Base-by-base conservation (phyloP, 2,888 invertebrate genomes). In the Protophormia terraenovae region DNA sequence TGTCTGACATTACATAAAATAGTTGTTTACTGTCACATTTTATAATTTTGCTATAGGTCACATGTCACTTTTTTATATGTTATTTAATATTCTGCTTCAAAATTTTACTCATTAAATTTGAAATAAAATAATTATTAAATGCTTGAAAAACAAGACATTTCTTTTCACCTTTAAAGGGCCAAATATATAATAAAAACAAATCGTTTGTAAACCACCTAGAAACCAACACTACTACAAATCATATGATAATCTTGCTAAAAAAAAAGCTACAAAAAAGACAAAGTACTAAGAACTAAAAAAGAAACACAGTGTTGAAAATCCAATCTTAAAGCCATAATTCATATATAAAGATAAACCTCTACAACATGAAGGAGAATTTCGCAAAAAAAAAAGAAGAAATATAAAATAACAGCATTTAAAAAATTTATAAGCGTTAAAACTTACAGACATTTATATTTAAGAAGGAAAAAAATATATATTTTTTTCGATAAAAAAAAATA, bases 261-360 rank as follows among this genome's bases (percentile, higher is more conserved):
- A 73, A 22, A 55, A 62, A 29, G 69, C 45, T 50, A 69, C 12
- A 38, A 75, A 67, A 73, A 62, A 19, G 88, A 64, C 53, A 32
- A 50, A 62, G 1, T 47, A 50, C 32, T 47, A 77, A 38, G 24
- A 72, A 83, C 47, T 27, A 16, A 45, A 66, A 27, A 19, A n/a
- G n/a, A n/a, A 69, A 78, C 32, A 90, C 89, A 88, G 91, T 90
- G 91, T 90, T 90, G 91, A 91, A 91, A 91, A 91, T 90, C 89
- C 91, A 90, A 91, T 91, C 91, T 91, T 88, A 90, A 91, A 91
- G 91, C 88, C 90, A 91, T 91, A 90, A 90, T 89, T 91, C 91
- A 91, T 91, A 91, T 91, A 64, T 64, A 76, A 84, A 82, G 86
- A 86, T 87, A 84, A 84, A 80, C 55, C 79, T 67, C 62, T 55